phyloP scores from a whole-genome alignment of 1,140 invertebrate genomes.

The Drosophila gunungcola region DNA sequence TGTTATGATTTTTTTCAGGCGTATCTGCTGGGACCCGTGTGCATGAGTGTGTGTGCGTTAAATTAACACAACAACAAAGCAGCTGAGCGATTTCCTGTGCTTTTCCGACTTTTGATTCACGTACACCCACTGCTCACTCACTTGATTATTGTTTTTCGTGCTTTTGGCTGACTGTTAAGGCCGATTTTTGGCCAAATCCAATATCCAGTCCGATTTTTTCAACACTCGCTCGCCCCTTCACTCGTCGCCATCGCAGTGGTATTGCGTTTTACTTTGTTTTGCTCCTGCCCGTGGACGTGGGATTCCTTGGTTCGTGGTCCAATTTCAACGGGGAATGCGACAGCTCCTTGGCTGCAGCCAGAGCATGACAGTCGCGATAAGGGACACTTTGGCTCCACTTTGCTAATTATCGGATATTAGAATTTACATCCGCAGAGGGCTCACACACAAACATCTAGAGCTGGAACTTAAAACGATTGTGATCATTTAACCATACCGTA shows the following conservation, averaged over 20 bases:
- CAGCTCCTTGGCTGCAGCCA: neutral
- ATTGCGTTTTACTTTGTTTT: constrained; percentile 60
- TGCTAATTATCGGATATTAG: constrained; percentile 42
- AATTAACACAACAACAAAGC: constrained; percentile 68
- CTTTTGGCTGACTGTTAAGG: constrained; percentile 16
- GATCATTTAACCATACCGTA: too few relatives aligned
- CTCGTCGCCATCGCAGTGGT: constrained; percentile 52
- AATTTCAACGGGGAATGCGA: neutral
- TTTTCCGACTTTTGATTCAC: constrained; percentile 17
- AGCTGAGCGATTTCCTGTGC: constrained; percentile 45
- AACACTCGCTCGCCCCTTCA: constrained; percentile 41
- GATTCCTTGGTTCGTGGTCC: neutral
- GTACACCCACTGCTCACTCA: constrained; percentile 46
- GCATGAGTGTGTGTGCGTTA: constrained; percentile 27
- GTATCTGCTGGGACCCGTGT: constrained; percentile 17
- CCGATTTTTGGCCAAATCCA: constrained; percentile 19
- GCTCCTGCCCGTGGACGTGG: neutral
- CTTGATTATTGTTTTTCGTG: constrained; percentile 34
- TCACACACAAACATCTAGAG: constrained; percentile 9
- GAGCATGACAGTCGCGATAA: constrained; percentile 12
- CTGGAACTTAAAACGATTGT: neutral
- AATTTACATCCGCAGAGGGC: constrained; percentile 26
- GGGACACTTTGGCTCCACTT: constrained; percentile 17
- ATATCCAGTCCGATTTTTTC: constrained; percentile 31
- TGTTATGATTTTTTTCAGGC: constrained; percentile 64